These are phyloP conservation scores for Himalopsyche japonica DNA, from an alignment of 2,888 invertebrate species.

Conservation along the genomic window DNA sequence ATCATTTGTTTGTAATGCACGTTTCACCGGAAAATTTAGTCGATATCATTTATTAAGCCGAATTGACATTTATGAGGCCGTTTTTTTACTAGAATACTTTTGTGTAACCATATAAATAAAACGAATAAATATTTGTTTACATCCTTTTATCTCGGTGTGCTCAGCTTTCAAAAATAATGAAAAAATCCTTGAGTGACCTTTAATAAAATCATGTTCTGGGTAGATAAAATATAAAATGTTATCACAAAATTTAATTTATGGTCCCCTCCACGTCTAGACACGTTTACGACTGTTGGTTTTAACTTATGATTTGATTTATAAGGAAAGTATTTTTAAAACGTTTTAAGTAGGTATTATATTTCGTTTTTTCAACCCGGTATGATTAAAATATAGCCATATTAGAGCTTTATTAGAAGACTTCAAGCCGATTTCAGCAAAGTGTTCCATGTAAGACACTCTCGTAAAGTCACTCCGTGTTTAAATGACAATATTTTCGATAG, in stretches of 20 bases:
- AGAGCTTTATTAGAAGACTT: too few species aligned
- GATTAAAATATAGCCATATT: too few species aligned
- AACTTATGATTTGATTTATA: not conserved
- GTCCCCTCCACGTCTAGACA: conserved; percentile 10
- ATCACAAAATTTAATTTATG: conserved; percentile 26
- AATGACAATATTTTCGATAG: too few species aligned
- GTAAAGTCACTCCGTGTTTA: too few species aligned
- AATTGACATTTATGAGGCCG: not conserved
- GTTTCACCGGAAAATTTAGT: not conserved
- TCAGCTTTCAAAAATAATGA: not conserved
- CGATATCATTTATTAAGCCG: not conserved
- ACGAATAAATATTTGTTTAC: not conserved
- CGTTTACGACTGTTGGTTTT: conserved; percentile 8
- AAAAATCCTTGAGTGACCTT: conserved; percentile 34
- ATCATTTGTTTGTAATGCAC: not conserved
- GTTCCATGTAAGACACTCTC: too few species aligned
- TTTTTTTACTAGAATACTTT: not conserved
- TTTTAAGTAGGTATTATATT: too few species aligned
- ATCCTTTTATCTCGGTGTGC: not conserved
- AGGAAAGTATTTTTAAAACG: too few species aligned
- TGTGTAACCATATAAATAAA: not conserved
- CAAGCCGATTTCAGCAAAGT: too few species aligned
- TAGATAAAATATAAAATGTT: not conserved
- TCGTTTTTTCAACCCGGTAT: too few species aligned
- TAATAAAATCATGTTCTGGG: conserved; percentile 18